phyloP scores from a whole-genome alignment of 2,797 vertebrate genomes.

The Sebastes nivosus region DNA sequence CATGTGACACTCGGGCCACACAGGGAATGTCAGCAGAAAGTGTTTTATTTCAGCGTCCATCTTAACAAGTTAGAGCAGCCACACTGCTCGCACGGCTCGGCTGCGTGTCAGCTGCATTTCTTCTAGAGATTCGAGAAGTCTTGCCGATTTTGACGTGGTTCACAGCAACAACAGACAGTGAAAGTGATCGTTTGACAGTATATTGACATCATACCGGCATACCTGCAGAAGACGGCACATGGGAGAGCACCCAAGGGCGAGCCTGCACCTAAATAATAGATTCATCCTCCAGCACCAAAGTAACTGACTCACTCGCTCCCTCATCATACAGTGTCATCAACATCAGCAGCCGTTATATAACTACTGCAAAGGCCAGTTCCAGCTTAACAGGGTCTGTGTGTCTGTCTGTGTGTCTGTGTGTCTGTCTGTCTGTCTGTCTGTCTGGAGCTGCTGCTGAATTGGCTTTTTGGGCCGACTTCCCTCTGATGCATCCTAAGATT shows the following conservation, averaged over 20 bases:
- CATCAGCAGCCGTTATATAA: constrained; percentile 71
- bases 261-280: constrained; percentile 67
- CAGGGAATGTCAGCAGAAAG: too few relatives aligned
- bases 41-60: too few relatives aligned
- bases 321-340: constrained; percentile 39
- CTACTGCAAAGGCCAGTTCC: constrained; percentile 46
- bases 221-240: constrained; percentile 10
- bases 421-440: constrained; percentile 7
- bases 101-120: too few relatives aligned
- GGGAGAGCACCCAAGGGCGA: constrained; percentile 35
- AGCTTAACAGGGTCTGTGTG: constrained; percentile 12
- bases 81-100: too few relatives aligned
- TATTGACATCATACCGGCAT: too few relatives aligned
- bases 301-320: constrained; percentile 49
- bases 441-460: constrained; percentile 14
- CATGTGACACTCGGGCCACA: too few relatives aligned
- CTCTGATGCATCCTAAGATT: constrained; percentile 5
- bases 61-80: too few relatives aligned
- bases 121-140: too few relatives aligned
- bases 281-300: constrained; percentile 45
- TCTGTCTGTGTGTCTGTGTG: constrained; percentile 7
- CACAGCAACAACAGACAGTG: too few relatives aligned
- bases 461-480: constrained; percentile 25
- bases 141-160: rapidly evolving
- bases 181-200: too few relatives aligned